phyloP scores from a whole-genome alignment of 2,797 vertebrate species.

The Cacajao melanocephalus region DNA sequence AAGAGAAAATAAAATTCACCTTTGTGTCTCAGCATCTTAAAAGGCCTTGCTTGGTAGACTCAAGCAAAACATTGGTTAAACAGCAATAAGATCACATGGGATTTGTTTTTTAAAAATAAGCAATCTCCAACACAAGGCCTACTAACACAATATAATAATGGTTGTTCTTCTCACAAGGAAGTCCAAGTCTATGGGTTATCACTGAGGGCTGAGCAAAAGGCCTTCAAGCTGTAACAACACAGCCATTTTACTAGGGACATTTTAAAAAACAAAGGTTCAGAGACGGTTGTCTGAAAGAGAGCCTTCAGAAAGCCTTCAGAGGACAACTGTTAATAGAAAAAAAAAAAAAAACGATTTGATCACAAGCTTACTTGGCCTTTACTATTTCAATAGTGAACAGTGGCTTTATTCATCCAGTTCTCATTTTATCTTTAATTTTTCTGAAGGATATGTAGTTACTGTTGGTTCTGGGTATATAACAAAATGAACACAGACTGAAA shows the following conservation, averaged over 20 bases:
- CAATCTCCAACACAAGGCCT: background rate
- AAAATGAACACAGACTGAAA: background rate
- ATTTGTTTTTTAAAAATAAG: constrained; percentile 42
- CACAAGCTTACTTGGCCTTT: constrained; percentile 63
- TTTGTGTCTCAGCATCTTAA: background rate
- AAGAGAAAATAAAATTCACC: background rate
- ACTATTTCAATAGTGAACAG: constrained; percentile 61
- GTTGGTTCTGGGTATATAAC: background rate
- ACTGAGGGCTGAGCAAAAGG: constrained; percentile 35
- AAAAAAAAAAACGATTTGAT: constrained; percentile 56
- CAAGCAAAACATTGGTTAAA: background rate
- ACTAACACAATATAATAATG: constrained; percentile 27
- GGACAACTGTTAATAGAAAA: constrained; percentile 47
- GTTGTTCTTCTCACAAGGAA: constrained; percentile 18
- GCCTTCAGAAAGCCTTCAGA: constrained; percentile 56
- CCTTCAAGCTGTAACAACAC: constrained; percentile 57
- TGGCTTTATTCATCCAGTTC: constrained; percentile 59
- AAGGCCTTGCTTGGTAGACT: background rate
- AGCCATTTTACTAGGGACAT: constrained; percentile 51
- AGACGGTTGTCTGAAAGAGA: constrained; percentile 57
- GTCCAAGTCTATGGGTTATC: constrained; percentile 29
- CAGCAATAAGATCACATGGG: background rate
- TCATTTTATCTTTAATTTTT: constrained; percentile 54
- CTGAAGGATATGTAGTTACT: constrained; percentile 11
- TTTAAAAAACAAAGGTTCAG: constrained; percentile 61